phyloP scores from a whole-genome alignment of 1,140 invertebrate genomes.

The Zaprionus davidi region DNA sequence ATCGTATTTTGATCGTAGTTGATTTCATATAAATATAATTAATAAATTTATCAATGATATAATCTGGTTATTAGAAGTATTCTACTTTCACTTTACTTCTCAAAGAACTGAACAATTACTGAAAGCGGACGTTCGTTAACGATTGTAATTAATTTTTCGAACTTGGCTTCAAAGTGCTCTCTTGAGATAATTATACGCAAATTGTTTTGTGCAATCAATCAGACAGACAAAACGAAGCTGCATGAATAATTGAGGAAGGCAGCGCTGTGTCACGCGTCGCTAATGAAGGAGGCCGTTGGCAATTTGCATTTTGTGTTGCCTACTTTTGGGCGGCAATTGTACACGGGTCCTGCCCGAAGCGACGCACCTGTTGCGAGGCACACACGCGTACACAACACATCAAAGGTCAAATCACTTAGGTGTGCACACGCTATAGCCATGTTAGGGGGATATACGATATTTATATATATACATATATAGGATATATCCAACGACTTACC shows the following conservation, averaged over 20 bases:
- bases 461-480: constrained; percentile 20
- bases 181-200: background rate
- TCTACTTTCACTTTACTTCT: no score
- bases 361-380: constrained; percentile 71
- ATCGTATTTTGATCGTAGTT: no score
- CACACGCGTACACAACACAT: background rate
- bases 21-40: background rate
- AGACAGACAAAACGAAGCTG: background rate
- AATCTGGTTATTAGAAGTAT: no score
- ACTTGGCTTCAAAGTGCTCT: constrained; percentile 3
- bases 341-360: background rate
- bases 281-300: constrained; percentile 21
- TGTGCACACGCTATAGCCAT: background rate
- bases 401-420: constrained; percentile 72
- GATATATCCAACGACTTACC: constrained; percentile 56
- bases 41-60: background rate
- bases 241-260: constrained; percentile 11
- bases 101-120: background rate
- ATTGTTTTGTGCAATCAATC: constrained; percentile 2
- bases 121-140: background rate
- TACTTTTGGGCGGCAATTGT: constrained; percentile 18
- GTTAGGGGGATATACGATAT: constrained; percentile 10
- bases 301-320: constrained; percentile 25
- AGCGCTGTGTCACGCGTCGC: background rate
- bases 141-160: background rate